A percentile compares a stretch with the other conserved stretches of the same genome.
Conservation (phyloP, 2,113 vertebrate species). For the Chamaea fasciata region DNA sequence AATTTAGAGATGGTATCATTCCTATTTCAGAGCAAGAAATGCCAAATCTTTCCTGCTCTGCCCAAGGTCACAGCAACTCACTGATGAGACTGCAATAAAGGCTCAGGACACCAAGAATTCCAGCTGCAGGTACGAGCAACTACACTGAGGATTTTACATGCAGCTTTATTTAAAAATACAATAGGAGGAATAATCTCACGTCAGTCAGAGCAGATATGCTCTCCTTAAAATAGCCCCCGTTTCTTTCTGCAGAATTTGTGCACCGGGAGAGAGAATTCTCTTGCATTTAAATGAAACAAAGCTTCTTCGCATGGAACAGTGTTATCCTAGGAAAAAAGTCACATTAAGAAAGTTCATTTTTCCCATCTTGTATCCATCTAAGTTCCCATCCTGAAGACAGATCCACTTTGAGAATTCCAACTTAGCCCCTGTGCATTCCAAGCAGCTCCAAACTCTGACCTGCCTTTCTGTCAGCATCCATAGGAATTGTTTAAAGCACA, state of each 20-base stretch:
- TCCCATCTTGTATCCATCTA: neutral
- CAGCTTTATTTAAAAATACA: conserved; percentile 14
- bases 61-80: conserved; percentile 22
- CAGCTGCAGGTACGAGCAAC: conserved; percentile 13
- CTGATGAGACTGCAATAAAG: neutral
- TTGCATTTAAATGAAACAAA: neutral
- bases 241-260: neutral
- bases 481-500: conserved; percentile 7
- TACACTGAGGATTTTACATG: neutral
- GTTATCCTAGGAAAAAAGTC: neutral
- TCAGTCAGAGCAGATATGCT: neutral
- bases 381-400: neutral
- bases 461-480: neutral
- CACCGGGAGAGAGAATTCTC: neutral
- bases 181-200: neutral
- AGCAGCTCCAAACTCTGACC: neutral
- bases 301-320: neutral
- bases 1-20: neutral
- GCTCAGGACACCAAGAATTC: neutral
- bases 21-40: neutral
- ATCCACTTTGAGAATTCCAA: neutral
- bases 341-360: neutral
- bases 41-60: neutral
- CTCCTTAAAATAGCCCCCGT: neutral
- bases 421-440: neutral